Base-by-base conservation (phyloP, 2,797 vertebrate species). In the Gastrophryne carolinensis region DNA sequence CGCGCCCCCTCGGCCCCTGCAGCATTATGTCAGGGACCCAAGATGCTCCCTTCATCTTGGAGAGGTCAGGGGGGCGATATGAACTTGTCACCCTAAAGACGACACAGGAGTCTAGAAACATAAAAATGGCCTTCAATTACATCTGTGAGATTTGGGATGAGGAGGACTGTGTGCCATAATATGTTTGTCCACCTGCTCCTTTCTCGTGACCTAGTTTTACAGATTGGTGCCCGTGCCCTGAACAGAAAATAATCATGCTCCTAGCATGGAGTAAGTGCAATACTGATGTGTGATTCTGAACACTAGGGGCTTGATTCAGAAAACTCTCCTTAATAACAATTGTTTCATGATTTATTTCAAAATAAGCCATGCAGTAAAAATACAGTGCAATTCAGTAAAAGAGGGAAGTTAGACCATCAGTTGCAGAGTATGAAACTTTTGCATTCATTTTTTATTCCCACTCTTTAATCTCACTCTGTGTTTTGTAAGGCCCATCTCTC, bases 81-180 rank as follows among this genome's bases (percentile, higher is more conserved):
- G 19, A 49, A 58, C 72, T 57, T 21, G 4, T 67, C 24, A 67
- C 62, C 72, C 47, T 11, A 35, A 56, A 26, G 30, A 44, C 50
- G 53, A 56, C 52, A 24, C 29, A 2, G 62, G 35, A 39, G 53
- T 74, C 72, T 34, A 82, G 62, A 71, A 72, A 52, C 60, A 80
- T 77, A 79, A 78, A 24, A 67, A 26, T 80, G 82, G 39, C 83
- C 77, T 81, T 83, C 74, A 58, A 74, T 74, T 49, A 67, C 29
- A 74, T 67, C 26, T 50, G 24, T 17, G 27, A 27, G 39, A 24
- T 12, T 37, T 10, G 39, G 47, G 52, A 49, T 58, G 41, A 49
- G 57, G 35, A 12, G 72, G n/a, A 39, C 29, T 47, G 39, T n/a
- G 21, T 15, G 11, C 2, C 10, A n/a, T 29, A 67, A 54, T 54